Base-by-base conservation (phyloP, 2,113 vertebrate species). In the human (Homo sapiens) region DNA sequence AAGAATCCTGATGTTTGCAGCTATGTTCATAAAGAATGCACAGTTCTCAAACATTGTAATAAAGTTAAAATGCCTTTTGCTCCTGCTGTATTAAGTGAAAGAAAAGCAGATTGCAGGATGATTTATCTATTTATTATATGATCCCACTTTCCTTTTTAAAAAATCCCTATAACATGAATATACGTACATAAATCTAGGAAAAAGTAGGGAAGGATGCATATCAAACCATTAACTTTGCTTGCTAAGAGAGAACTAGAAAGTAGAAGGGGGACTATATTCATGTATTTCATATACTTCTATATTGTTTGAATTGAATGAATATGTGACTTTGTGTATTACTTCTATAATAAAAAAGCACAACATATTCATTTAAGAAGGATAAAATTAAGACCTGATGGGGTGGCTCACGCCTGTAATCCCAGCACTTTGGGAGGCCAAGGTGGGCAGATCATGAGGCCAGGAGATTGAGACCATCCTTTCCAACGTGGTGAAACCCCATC, bases 11-110 rank as follows among this genome's bases (percentile, higher is more conserved):
- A 78, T 82, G 35, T 84, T 93, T 79, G 8, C n/a, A 38, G 89
- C 50, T 66, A 43, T 85, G 23, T 89, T 95, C 59, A 90, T 90
- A 91, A 93, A 25, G 57, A 81, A 78, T 66, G n/a, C 20, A 79
- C 30, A 79, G 17, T 88, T 84, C 23, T 93, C 90, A 2, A 48
- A 90, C 68, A 68, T 10, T 85, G 52, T 38, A 66, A 43, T 87
- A 66, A 85, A 90, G 14, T 82, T 86, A 75, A 96, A 66, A 88
- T 64, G 13, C 50, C 35, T 90, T 90, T 89, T 86, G 16, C 52
- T 90, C 5, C 25, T 20, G 20, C 8, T 81, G 57, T 40, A 84
- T 59, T 64, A 93, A 81, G 45, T 25, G 8, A 75, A 80, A 66
- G 23, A 84, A 93, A 90, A 70, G 32, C 22, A 78, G 82, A 14